These are phyloP conservation scores for Misgurnus anguillicaudatus DNA, from an alignment of 2,113 vertebrate species.

Conservation along the genomic window DNA sequence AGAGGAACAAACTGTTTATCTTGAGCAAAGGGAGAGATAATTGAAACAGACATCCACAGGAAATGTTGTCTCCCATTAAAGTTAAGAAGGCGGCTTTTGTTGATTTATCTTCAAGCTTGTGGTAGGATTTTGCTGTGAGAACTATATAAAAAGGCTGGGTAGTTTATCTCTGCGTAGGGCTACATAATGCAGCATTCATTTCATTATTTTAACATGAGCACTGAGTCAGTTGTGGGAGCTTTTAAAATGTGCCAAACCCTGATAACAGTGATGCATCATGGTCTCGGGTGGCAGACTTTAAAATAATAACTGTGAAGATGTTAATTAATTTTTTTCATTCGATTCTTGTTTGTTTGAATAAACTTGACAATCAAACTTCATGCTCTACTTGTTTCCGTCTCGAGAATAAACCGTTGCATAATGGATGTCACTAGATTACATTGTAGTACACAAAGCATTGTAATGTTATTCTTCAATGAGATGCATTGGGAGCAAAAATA, in stretches of 20 bases:
- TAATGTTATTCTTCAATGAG: neutral
- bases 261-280: neutral
- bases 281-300: constrained; percentile 1
- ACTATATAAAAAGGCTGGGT: neutral
- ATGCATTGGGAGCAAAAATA: neutral
- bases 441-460: neutral
- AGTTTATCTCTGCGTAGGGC: neutral
- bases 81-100: neutral
- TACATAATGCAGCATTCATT: too few species aligned
- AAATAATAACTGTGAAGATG: constrained; percentile 8
- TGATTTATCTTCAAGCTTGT: neutral
- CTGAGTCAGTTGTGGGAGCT: neutral
- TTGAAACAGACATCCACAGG: constrained; percentile 35
- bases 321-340: neutral
- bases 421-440: neutral
- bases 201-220: neutral
- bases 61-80: constrained; percentile 40
- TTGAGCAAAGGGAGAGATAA: constrained; percentile 28
- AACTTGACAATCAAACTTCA: constrained; percentile 8
- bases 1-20: constrained; percentile 39
- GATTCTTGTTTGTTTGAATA: constrained; percentile 3
- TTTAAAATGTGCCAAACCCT: neutral
- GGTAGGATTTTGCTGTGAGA: neutral
- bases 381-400: neutral
- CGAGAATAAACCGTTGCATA: neutral